These are phyloP conservation scores for Grus americana DNA, from an alignment of 2,113 vertebrate genomes.

Conservation along the genomic window DNA sequence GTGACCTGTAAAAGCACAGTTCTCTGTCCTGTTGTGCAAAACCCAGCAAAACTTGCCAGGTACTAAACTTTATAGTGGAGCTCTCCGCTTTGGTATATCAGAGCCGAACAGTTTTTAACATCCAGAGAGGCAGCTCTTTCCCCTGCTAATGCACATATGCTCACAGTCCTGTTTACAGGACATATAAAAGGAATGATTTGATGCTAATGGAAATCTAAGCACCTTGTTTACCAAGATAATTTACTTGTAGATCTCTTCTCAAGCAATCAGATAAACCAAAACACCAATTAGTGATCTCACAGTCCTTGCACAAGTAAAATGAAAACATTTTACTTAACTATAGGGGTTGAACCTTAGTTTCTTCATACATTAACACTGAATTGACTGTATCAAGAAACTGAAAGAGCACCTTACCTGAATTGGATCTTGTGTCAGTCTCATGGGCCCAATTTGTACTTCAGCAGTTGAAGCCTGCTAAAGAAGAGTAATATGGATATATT, in stretches of 20 bases:
- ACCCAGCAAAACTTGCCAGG: neutral
- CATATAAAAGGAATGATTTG: neutral
- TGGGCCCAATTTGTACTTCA: slow-evolving; percentile 91
- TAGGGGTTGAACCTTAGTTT: neutral
- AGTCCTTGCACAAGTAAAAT: neutral
- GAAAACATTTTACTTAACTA: neutral
- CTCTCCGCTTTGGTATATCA: neutral
- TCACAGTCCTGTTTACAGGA: neutral
- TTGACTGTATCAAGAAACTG: neutral
- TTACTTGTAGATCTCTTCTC: neutral
- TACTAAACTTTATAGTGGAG: neutral
- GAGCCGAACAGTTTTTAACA: neutral
- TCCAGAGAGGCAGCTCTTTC: neutral
- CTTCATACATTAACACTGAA: neutral
- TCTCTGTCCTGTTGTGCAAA: neutral
- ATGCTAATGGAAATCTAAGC: neutral
- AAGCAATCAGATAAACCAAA: neutral
- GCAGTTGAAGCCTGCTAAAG: slow-evolving; percentile 83
- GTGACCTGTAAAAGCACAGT: neutral
- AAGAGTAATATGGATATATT: slow-evolving; percentile 1
- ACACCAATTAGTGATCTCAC: neutral
- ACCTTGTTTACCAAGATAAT: neutral
- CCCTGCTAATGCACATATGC: neutral
- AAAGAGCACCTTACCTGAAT: slow-evolving; percentile 82
- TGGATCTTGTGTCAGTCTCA: slow-evolving; percentile 92